Percentiles rank a stretch among this genome's conserved stretches.
Evolutionary conservation across 2,797 vertebrate genomes (phyloP).

Genomic region (Pachyuromys duprasi): DNA sequence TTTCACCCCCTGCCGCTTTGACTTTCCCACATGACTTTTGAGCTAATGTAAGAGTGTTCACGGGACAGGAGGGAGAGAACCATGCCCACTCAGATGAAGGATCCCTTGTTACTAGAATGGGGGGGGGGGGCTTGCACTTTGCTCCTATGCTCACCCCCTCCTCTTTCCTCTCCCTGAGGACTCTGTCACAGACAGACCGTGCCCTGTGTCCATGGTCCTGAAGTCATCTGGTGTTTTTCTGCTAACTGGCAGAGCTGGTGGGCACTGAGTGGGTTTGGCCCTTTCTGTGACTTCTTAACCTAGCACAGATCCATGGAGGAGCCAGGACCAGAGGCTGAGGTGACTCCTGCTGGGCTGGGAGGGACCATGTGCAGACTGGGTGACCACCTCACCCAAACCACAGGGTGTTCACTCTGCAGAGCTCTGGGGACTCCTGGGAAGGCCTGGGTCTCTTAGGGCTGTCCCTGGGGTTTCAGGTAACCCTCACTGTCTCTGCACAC

Average conservation of each 20-base stretch:
- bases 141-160: not conserved
- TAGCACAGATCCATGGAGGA: no score
- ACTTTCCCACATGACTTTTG: not conserved
- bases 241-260: not conserved
- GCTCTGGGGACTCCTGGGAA: accelerated
- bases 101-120: no score
- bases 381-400: no score
- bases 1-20: not conserved
- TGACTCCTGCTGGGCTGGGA: not conserved
- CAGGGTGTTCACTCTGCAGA: accelerated
- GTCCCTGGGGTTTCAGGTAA: not conserved
- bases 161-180: not conserved
- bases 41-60: not conserved
- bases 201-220: not conserved
- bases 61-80: no score
- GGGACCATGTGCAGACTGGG: accelerated
- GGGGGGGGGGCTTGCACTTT: not conserved
- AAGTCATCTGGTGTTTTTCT: not conserved
- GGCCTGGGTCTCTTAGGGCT: not conserved
- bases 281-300: not conserved
- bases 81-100: no score
- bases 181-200: not conserved
- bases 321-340: no score
- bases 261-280: not conserved
- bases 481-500: not conserved